Conservation (phyloP, 2,888 invertebrate species). For the Caenorhabditis sulstoni region DNA sequence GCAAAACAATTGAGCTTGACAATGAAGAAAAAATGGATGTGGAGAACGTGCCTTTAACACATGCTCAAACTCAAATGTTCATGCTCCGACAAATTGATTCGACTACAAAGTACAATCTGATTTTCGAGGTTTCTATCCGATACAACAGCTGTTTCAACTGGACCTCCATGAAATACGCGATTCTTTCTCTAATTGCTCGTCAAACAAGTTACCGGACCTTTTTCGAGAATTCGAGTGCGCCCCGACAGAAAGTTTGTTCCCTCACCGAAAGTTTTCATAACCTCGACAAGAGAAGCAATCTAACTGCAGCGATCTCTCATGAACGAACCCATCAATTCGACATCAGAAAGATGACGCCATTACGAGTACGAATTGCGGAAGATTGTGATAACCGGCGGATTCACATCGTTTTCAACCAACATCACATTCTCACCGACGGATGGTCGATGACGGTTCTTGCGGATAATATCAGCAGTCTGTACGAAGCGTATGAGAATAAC, state of each 20-base stretch:
- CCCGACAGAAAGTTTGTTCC: slow-evolving; percentile 63
- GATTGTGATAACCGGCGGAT: slow-evolving; percentile 19
- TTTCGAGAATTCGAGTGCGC: slow-evolving; percentile 29
- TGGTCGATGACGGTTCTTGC: slow-evolving; percentile 79
- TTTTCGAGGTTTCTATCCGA: slow-evolving; percentile 67
- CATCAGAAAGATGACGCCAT: slow-evolving; percentile 39
- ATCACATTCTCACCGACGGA: slow-evolving; percentile 79
- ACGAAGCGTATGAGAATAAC: slow-evolving; percentile 19
- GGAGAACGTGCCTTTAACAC: slow-evolving; percentile 62
- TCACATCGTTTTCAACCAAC: slow-evolving; percentile 70
- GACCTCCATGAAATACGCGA: slow-evolving; percentile 37
- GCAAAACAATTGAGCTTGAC: too few species aligned
- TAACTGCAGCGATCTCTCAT: slow-evolving; percentile 13
- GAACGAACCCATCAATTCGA: slow-evolving; percentile 51
- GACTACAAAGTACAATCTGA: slow-evolving; percentile 73
- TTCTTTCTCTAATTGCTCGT: slow-evolving; percentile 61
- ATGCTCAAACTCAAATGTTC: slow-evolving; percentile 76
- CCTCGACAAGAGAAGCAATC: slow-evolving; percentile 29
- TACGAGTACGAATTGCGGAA: slow-evolving; percentile 41
- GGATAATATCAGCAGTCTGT: slow-evolving; percentile 44
- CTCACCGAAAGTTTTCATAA: slow-evolving; percentile 67
- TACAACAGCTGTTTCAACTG: slow-evolving; percentile 34
- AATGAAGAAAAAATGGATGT: background rate
- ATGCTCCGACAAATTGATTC: slow-evolving; percentile 66
- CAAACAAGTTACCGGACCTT: slow-evolving; percentile 68